Evolutionary conservation across 2,797 vertebrate genomes (phyloP).

Genomic region (Gallinago solitaria): DNA sequence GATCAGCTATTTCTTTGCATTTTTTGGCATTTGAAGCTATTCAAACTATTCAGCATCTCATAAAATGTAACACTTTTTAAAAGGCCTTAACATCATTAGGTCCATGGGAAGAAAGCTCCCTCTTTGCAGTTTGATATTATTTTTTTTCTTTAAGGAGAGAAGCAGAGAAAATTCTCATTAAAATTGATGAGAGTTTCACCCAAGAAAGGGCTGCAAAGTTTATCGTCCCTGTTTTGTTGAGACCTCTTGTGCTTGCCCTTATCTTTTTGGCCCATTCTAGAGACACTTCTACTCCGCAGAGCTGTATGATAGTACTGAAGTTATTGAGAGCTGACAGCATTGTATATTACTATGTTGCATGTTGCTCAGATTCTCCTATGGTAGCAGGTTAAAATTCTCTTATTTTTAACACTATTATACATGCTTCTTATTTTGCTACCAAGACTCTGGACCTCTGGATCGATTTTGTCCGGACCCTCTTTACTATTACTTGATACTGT

Average conservation of each 20-base stretch:
- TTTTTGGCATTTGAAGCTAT: background rate
- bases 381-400: background rate
- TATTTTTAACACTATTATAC: background rate
- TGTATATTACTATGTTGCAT: accelerated
- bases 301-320: background rate
- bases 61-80: background rate
- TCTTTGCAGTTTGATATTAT: background rate
- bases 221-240: background rate
- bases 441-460: background rate
- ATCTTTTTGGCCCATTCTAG: background rate
- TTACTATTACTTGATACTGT: background rate
- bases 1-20: background rate
- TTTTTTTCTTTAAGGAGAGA: background rate
- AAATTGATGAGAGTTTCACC: background rate
- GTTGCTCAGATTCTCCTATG: background rate
- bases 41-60: background rate
- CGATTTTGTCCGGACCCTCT: background rate
- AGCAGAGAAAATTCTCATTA: background rate
- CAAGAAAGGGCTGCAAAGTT: background rate
- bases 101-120: background rate
- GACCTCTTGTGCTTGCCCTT: background rate
- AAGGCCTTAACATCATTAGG: background rate
- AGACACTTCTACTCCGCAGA: background rate
- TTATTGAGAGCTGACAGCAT: background rate
- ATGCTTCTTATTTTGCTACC: background rate